Base-by-base conservation (phyloP, 2,888 invertebrate genomes). In the Folsomia candida region DNA sequence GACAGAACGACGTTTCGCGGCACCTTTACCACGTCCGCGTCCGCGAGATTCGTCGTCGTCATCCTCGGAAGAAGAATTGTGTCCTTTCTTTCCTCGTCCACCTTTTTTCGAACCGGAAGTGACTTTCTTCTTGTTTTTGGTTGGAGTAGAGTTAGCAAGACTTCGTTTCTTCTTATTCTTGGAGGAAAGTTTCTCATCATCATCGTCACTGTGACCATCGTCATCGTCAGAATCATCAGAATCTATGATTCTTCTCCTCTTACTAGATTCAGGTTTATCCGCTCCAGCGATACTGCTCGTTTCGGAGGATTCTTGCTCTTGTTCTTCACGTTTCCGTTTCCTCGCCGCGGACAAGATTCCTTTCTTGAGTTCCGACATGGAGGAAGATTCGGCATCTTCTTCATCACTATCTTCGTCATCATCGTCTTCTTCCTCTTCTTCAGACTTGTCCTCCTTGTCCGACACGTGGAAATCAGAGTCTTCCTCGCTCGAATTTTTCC, bases 381-480 rank as follows among this genome's bases (percentile, higher is more conserved):
- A 47, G 9, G 18, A 47, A 18, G 47, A 47, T 11, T 9, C 54
- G n/a, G 11, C 54, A 28, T 57, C 68, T 25, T 68, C 68, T 28
- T 67, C 67, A 3, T 51, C 67, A 54, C 63, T 67, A 26, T 57
- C 57, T 74, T 81, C 74, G 71, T 68, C 72, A 80, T 82, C 76
- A 80, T 83, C 75, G 78, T 80, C 58, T 72, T 73, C 72, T 59
- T 69, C 73, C 67, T 79, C 78, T 25, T 72, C 76, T 66, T 80
- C 74, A 28, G 71, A 67, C 47, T 77, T 76, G 28, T 75, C 77
- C 29, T 75, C 77, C 29, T 75, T 80, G 68, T 73, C 77, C 25
- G 75, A 76, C 47, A 77, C 78, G 73, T 88, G 87, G 51, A 85
- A 84, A 82, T 90, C 90, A 9, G 88, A 86, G 80, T 88, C 88